phyloP scores from a whole-genome alignment of 2,113 vertebrate genomes.

The cattle (Bos taurus) region DNA sequence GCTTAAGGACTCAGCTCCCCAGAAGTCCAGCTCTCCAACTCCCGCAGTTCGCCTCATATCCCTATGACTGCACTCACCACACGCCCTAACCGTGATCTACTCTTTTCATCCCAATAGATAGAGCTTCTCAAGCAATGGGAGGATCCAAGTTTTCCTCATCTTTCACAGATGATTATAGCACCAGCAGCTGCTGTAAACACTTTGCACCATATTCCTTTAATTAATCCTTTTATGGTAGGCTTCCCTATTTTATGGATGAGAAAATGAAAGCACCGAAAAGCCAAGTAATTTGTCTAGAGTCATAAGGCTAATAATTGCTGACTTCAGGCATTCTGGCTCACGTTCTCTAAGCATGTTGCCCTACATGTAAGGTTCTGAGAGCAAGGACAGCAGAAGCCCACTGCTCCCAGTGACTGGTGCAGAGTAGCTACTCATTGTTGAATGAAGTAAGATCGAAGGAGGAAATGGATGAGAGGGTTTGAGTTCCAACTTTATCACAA shows the following conservation, averaged over 20 bases:
- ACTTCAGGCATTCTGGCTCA: not conserved
- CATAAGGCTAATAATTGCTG: not conserved
- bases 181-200: not conserved
- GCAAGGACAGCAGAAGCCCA: not conserved
- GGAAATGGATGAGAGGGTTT: not conserved
- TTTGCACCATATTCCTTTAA: not conserved
- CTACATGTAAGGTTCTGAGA: not conserved
- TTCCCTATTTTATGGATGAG: not conserved
- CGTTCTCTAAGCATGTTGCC: rapidly evolving
- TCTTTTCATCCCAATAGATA: not conserved
- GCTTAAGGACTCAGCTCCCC: not conserved
- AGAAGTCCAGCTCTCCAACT: not conserved
- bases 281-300: not conserved
- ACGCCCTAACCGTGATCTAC: not conserved
- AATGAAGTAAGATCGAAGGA: not conserved
- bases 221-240: not conserved
- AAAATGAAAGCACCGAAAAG: not conserved
- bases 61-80: not conserved
- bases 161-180: not conserved
- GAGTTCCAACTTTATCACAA: not conserved
- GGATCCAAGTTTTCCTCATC: not conserved
- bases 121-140: not conserved
- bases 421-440: not conserved
- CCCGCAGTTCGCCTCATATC: not conserved
- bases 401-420: not conserved